A percentile compares a stretch with the other conserved stretches of the same genome.
These are phyloP conservation scores for Acrocera orbiculus DNA, from an alignment of 2,888 invertebrate species.

Conservation along the genomic window DNA sequence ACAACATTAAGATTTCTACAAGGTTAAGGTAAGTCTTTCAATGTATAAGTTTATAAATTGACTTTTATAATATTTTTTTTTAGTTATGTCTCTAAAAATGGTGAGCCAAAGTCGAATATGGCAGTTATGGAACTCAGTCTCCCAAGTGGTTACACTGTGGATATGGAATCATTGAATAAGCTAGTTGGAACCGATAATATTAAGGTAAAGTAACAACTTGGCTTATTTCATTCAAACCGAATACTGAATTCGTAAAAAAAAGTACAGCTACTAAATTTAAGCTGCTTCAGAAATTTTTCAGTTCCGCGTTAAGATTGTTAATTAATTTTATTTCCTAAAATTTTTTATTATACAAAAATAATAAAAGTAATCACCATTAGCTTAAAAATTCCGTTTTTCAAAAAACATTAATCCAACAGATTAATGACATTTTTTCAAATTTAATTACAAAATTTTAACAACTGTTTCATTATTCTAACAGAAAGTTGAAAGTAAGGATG, in stretches of 20 bases:
- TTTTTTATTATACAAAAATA: too few species aligned
- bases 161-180: slow-evolving; percentile 51
- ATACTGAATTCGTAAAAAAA: too few species aligned
- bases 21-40: slow-evolving; percentile 34
- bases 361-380: too few species aligned
- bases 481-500: slow-evolving; percentile 50
- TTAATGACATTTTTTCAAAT: too few species aligned
- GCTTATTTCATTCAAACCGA: too few species aligned
- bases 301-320: neutral
- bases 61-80: neutral
- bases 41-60: neutral
- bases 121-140: slow-evolving; percentile 77
- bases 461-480: too few species aligned
- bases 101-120: slow-evolving; percentile 58
- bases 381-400: too few species aligned
- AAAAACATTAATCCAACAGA: too few species aligned
- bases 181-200: slow-evolving; percentile 33
- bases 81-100: slow-evolving; percentile 40
- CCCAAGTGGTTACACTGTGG: slow-evolving; percentile 81
- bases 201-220: slow-evolving; percentile 13
- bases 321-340: too few species aligned
- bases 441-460: too few species aligned
- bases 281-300: too few species aligned
- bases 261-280: too few species aligned
- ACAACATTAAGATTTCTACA: slow-evolving; percentile 63